Evolutionary conservation across 2,113 vertebrate genomes (phyloP).

Genomic region (Oceanites oceanicus): DNA sequence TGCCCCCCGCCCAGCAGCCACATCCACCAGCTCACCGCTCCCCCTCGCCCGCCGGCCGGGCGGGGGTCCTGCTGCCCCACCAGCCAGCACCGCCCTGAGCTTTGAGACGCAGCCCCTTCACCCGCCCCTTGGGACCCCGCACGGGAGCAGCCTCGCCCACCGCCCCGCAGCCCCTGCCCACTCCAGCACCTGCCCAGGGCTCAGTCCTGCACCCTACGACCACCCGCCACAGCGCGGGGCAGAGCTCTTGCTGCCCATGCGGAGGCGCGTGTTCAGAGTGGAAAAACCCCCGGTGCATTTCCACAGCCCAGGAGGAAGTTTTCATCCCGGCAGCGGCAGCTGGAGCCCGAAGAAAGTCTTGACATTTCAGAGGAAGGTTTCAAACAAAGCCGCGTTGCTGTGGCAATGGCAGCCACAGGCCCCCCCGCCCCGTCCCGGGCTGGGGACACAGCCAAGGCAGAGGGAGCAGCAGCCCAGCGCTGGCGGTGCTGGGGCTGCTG

Average conservation of each 20-base stretch:
- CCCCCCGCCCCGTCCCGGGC: background rate
- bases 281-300: background rate
- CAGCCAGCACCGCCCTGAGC: fast-evolving
- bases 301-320: constrained; percentile 67
- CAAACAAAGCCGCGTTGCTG: constrained; percentile 57
- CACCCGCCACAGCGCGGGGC: fast-evolving
- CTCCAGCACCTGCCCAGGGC: background rate
- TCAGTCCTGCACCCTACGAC: background rate
- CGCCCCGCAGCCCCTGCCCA: fast-evolving
- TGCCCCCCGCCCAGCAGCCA: background rate
- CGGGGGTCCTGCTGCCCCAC: background rate
- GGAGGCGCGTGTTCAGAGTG: constrained; percentile 2
- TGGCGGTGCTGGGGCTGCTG: fast-evolving
- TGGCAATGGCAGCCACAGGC: constrained; percentile 8
- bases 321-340: constrained; percentile 26
- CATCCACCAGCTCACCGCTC: background rate
- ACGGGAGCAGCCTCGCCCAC: background rate
- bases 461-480: background rate
- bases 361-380: constrained; percentile 53
- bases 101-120: background rate
- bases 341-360: background rate
- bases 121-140: fast-evolving
- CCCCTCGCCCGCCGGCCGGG: fast-evolving
- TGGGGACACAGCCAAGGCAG: background rate
- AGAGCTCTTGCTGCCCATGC: background rate